Evolutionary conservation across 2,888 invertebrate genomes (phyloP), one percentile per base, ranked within the genome.

Genomic region (Metellina segmentata): DNA sequence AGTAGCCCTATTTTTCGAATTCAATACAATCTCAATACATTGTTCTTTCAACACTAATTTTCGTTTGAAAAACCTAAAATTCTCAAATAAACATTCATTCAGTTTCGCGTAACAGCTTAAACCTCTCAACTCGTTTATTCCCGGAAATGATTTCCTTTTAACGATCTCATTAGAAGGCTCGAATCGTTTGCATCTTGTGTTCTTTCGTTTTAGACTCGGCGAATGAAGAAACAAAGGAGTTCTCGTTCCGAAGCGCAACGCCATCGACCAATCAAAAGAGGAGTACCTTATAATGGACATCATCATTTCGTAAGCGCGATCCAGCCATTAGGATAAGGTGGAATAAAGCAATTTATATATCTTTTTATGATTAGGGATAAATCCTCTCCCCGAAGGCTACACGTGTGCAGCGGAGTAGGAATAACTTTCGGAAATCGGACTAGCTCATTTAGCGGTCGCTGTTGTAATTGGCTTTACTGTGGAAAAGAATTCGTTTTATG

Each of bases 121-220:
- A 16, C 61, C 61, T 61, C 61, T 61, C 11, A 61, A 61, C 34
- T 79, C 61, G 19, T 11, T 53, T 19, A 19, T 19, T 9, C 78
- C 34, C 79, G 83, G 83, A 83, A 83, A 20, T 53, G 83, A 74
- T 83, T 83, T 74, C 74, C 16, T 74, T 53, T 74, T 83, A 83
- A 83, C 53, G 83, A 83, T 74, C 83, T 83, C 83, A 83, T 83
- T 83, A 83, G 83, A 74, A 74, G 69, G n/a, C n/a, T n/a, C 13
- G 49, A 77, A 77, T 49, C 77, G n/a, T 74, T 74, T 74, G 74
- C 74, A 74, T 77, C 52, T 74, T 74, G 74, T 51, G 83, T 74
- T 72, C 34, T 34, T 34, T 34, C 34, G 34, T 34, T 34, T 34
- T 34, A 1, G 34, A 34, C 34, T 34, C n/a, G 19, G 52, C 72